Conservation (phyloP, 1,140 invertebrate genomes). For the Platorchestia sp. region DNA sequence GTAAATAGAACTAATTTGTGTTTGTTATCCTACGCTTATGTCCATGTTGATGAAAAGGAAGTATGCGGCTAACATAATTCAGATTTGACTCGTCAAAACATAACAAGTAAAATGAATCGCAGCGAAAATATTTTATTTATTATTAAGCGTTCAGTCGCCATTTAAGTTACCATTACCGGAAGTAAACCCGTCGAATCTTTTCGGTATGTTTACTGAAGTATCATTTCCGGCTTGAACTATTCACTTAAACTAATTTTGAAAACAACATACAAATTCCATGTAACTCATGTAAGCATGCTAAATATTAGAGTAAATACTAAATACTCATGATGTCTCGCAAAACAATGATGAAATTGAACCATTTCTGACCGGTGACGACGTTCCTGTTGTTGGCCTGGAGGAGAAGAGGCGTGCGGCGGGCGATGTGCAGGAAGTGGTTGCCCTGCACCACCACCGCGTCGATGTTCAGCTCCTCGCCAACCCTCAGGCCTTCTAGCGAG, state of each 20-base stretch:
- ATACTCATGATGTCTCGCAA: not conserved
- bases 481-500: slow-evolving; percentile 60
- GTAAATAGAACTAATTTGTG: too few relatives aligned
- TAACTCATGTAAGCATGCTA: not conserved
- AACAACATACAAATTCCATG: not conserved
- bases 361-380: slow-evolving; percentile 60
- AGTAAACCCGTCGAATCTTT: too few relatives aligned
- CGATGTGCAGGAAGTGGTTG: slow-evolving; percentile 66
- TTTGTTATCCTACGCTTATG: too few relatives aligned
- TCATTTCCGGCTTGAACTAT: not conserved
- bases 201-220: not conserved
- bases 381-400: slow-evolving; percentile 63
- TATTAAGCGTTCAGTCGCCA: too few relatives aligned
- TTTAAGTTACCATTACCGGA: too few relatives aligned
- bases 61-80: too few relatives aligned
- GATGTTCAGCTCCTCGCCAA: slow-evolving; percentile 63
- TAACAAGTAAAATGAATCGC: too few relatives aligned
- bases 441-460: slow-evolving; percentile 63
- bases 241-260: not conserved
- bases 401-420: slow-evolving; percentile 57
- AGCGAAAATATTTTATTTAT: too few relatives aligned
- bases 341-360: not conserved
- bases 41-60: too few relatives aligned
- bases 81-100: too few relatives aligned
- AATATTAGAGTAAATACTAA: not conserved